Evolutionary conservation across 2,113 vertebrate genomes (phyloP), one percentile per base, ranked within the genome.

Genomic region (Microtus montanus): DNA sequence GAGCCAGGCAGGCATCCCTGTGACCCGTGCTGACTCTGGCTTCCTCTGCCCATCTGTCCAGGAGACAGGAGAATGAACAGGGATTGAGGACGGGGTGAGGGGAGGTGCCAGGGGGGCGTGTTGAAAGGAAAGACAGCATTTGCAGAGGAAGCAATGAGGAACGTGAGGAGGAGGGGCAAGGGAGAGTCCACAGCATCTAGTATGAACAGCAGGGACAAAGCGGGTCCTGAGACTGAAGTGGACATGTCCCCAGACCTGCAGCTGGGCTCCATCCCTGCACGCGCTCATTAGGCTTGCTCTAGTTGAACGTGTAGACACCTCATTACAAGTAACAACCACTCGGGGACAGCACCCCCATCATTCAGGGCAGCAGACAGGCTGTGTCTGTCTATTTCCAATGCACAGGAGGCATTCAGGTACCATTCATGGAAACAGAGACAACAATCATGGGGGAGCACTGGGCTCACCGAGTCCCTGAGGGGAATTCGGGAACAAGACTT

Each of bases 101-200:
- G 15, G 12, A 0, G 0, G 82, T 70, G 13, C 75, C 85, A 15
- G 4, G n/a, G 77, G 28, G 12, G 20, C 4, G 2, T 10, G n/a
- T 33, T 52, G 82, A 52, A 61, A 38, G 44, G 12, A 24, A 2
- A 58, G 70, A 61, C 17, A 58, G 26, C 63, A 41, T 80, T 54
- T 90, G n/a, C 77, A 38, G 30, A 52, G 77, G 44, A 14, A 87
- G 22, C 28, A 24, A 35, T 47, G 49, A n/a, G 20, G 38, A 74
- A 10, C 1, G 0, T 7, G 66, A 84, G 33, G 75, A 30, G 13
- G 3, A 12, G 13, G 2, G 20, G 68, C 41, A 74, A 13, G 8
- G n/a, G 52, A 30, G 30, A 64, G 35, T 41, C 68, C 26, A 9
- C 4, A 73, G 41, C 20, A 2, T 22, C 7, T 61, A 26, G 26